A percentile compares a stretch with the other conserved stretches of the same genome.
phyloP scores from a whole-genome alignment of 2,797 vertebrate genomes.

The Lepus townsendii region DNA sequence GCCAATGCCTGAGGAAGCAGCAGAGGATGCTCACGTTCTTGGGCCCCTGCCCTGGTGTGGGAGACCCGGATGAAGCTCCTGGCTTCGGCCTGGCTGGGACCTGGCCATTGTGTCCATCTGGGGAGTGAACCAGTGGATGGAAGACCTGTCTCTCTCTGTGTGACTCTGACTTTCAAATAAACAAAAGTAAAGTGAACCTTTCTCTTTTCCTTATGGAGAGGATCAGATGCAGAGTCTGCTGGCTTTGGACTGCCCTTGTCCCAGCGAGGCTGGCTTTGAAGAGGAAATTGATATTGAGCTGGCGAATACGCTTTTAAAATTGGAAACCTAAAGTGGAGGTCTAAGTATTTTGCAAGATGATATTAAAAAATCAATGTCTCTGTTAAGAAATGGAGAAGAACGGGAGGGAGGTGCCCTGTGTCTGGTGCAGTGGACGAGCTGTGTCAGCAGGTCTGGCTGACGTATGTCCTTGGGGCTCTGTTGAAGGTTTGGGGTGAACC shows the following conservation, averaged over 20 bases:
- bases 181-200: no score
- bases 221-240: neutral
- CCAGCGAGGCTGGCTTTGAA: slow-evolving; percentile 28
- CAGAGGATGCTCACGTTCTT: no score
- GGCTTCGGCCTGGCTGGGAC: no score
- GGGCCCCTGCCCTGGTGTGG: no score
- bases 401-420: neutral
- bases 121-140: no score
- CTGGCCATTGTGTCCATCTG: no score
- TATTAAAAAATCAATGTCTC: slow-evolving; percentile 19
- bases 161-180: no score
- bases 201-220: no score
- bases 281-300: slow-evolving; percentile 20
- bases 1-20: no score
- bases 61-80: no score
- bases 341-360: slow-evolving; percentile 34
- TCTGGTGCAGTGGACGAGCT: neutral
- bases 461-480: neutral
- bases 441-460: neutral
- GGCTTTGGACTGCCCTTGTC: slow-evolving; percentile 20
- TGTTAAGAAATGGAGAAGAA: slow-evolving; percentile 59
- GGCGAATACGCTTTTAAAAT: slow-evolving; percentile 52
- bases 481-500: neutral
- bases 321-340: slow-evolving; percentile 19
- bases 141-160: no score